Percentiles rank a stretch among this genome's conserved stretches.
Conservation (phyloP, 1,140 invertebrate genomes). For the Diprion similis region DNA sequence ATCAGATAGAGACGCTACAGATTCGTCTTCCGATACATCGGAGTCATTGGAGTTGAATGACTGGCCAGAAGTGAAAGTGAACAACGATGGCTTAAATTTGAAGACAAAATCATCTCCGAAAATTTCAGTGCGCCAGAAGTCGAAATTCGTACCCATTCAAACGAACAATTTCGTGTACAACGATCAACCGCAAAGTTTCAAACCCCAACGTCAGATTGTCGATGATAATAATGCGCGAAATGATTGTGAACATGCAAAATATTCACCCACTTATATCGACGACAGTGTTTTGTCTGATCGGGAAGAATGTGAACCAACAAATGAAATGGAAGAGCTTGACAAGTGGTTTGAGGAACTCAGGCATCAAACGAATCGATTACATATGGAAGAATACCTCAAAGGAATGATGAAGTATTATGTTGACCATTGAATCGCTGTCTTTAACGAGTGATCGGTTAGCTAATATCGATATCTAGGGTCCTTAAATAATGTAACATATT, state of each 20-base stretch:
- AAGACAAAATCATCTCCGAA: background rate
- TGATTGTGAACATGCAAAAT: too few species aligned
- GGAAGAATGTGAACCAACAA: background rate
- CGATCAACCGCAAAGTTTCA: background rate
- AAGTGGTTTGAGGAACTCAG: background rate
- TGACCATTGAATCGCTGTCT: background rate
- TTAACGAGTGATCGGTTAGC: background rate
- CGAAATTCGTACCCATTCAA: conserved; percentile 19
- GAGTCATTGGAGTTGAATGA: too few species aligned
- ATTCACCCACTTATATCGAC: too few species aligned
- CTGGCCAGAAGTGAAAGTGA: too few species aligned
- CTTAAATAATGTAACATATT: background rate
- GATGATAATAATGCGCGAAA: too few species aligned
- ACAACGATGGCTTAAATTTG: too few species aligned
- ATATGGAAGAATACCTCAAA: background rate
- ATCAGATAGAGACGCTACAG: background rate
- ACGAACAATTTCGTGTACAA: conserved; percentile 19
- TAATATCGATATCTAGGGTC: background rate
- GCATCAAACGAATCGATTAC: background rate
- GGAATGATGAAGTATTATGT: conserved; percentile 2
- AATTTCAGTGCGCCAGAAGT: background rate
- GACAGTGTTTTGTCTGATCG: background rate
- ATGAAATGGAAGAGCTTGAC: background rate
- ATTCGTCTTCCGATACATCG: too few species aligned
- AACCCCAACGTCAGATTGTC: too few species aligned